Evolutionary conservation across 2,888 invertebrate genomes (phyloP).

Genomic region (Formica aserva): DNA sequence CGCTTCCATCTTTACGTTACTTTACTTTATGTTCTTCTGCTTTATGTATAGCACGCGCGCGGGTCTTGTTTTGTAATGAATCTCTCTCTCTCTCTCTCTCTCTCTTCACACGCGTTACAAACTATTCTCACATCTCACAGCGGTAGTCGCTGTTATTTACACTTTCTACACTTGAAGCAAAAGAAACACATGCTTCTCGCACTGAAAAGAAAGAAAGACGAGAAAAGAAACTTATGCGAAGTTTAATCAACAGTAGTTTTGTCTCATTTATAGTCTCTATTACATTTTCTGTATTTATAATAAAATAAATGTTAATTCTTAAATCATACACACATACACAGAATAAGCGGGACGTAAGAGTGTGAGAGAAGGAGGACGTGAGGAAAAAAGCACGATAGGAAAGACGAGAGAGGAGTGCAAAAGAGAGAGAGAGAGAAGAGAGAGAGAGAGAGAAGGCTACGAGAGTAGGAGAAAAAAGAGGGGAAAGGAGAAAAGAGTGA

Average conservation of each 20-base stretch:
- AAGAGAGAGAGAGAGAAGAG: neutral
- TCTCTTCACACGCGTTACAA: constrained; percentile 60
- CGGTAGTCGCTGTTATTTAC: neutral
- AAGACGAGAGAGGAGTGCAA: neutral
- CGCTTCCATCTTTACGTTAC: constrained; percentile 71
- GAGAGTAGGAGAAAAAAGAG: neutral
- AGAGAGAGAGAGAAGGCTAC: neutral
- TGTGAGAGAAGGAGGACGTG: neutral
- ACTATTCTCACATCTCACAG: constrained; percentile 52
- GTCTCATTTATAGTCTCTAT: neutral
- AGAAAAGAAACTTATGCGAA: neutral
- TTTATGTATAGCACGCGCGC: constrained; percentile 59
- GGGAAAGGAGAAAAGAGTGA: neutral
- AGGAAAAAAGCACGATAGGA: neutral
- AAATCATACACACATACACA: neutral
- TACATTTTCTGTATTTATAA: neutral
- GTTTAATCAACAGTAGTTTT: neutral
- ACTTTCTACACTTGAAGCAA: neutral
- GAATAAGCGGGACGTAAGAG: no score
- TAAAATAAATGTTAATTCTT: constrained; percentile 4
- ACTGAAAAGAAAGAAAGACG: neutral
- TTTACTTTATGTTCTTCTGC: constrained; percentile 54
- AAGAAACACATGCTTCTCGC: neutral
- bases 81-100: constrained; percentile 14
- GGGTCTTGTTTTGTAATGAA: constrained; percentile 65